phyloP scores from a whole-genome alignment of 2,113 vertebrate species.

The Pluvianellus socialis region DNA sequence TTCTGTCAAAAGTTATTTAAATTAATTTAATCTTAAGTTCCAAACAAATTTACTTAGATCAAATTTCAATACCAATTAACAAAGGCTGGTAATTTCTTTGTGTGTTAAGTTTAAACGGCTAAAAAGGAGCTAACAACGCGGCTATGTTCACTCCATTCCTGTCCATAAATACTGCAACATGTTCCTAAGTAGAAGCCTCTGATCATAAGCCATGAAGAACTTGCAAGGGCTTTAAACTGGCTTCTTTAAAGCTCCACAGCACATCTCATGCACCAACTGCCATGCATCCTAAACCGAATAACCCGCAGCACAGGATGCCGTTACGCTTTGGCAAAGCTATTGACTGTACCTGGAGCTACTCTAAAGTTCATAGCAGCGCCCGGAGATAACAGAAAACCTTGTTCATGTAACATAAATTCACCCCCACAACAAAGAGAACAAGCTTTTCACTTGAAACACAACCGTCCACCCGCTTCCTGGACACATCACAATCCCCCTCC shows the following conservation, averaged over 20 bases:
- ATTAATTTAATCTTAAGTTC: constrained; percentile 58
- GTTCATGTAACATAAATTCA: not conserved
- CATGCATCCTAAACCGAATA: not conserved
- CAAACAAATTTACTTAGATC: constrained; percentile 59
- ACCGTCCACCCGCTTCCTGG: not conserved
- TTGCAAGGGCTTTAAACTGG: not conserved
- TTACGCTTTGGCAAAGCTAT: not conserved
- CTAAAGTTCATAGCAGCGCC: not conserved
- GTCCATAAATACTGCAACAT: not conserved
- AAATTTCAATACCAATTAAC: constrained; percentile 65
- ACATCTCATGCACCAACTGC: not conserved
- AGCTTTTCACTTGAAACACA: not conserved
- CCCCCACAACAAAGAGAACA: fast-evolving
- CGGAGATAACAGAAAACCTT: not conserved
- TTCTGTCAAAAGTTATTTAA: constrained; percentile 62
- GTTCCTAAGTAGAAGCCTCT: not conserved
- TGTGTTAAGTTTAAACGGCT: not conserved
- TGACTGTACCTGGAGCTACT: not conserved
- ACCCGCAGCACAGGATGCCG: not conserved
- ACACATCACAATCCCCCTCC: not conserved
- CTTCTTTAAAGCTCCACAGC: not conserved
- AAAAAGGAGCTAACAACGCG: not conserved
- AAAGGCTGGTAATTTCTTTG: not conserved
- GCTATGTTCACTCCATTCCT: not conserved
- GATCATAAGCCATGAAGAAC: not conserved